Percentiles rank a stretch among this genome's conserved stretches.
phyloP scores from a whole-genome alignment of 2,113 vertebrate genomes.

The Gobius niger region DNA sequence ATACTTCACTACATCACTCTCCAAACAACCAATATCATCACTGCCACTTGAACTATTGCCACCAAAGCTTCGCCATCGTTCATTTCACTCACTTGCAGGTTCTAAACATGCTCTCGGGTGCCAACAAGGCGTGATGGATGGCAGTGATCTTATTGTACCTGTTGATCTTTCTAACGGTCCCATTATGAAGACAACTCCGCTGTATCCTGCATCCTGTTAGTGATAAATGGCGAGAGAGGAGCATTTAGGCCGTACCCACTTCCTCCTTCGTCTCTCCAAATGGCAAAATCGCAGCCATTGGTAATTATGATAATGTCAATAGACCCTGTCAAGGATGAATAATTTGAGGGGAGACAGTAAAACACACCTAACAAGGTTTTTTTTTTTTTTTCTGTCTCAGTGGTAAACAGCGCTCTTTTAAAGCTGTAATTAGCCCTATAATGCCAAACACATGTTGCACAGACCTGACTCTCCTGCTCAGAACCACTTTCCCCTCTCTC shows the following conservation, averaged over 20 bases:
- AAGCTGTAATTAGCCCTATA: conserved; percentile 79
- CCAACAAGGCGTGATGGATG: conserved; percentile 38
- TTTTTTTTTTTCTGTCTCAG: conserved; percentile 70
- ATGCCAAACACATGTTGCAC: conserved; percentile 76
- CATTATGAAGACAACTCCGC: conserved; percentile 44
- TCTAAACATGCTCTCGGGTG: not conserved
- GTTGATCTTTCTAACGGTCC: conserved; percentile 26
- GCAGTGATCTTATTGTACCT: not conserved
- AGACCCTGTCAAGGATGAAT: conserved; percentile 79
- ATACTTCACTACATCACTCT: no score
- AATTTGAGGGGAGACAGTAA: conserved; percentile 79
- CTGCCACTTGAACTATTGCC: not conserved
- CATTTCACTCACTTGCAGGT: not conserved
- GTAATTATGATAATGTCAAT: conserved; percentile 77
- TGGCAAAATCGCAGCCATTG: conserved; percentile 52
- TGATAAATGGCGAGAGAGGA: conserved; percentile 52
- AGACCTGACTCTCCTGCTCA: conserved; percentile 57
- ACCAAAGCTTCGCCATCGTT: not conserved
- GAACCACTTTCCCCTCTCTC: conserved; percentile 59
- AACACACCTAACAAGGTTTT: conserved; percentile 76
- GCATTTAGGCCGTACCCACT: conserved; percentile 41
- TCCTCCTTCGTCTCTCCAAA: conserved; percentile 56
- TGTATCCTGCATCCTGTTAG: conserved; percentile 50
- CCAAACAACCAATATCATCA: no score
- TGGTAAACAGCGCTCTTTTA: conserved; percentile 75